phyloP scores from a whole-genome alignment of 1,140 invertebrate genomes.

The Diploscapter pachys region DNA sequence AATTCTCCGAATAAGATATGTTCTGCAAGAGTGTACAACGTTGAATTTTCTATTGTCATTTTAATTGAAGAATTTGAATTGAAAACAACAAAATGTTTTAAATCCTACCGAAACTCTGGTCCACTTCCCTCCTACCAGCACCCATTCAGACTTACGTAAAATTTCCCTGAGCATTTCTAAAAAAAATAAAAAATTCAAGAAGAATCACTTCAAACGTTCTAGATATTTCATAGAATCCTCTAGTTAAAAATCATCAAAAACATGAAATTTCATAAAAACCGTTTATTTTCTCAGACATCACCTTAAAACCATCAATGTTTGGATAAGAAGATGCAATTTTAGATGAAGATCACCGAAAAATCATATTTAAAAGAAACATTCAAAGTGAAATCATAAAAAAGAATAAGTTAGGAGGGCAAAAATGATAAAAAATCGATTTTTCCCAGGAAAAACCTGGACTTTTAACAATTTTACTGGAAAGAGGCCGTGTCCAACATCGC shows the following conservation, averaged over 20 bases:
- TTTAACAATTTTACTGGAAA: constrained; percentile 36
- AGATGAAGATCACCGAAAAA: background rate
- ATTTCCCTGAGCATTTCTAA: constrained; percentile 16
- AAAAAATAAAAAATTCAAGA: background rate
- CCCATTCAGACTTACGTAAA: constrained; percentile 14
- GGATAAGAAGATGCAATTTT: constrained; percentile 1
- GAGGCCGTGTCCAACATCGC: constrained; percentile 92
- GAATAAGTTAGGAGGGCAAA: constrained; percentile 4
- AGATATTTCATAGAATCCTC: background rate
- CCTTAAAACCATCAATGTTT: no score
- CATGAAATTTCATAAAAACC: background rate
- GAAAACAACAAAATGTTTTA: no score
- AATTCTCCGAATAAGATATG: no score
- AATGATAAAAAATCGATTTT: constrained; percentile 18
- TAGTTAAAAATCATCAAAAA: constrained; percentile 9
- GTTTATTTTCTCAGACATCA: background rate
- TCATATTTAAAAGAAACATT: background rate
- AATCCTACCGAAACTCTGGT: constrained; percentile 35
- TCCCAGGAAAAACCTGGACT: background rate
- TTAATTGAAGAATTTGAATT: no score
- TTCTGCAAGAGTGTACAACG: no score
- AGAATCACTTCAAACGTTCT: background rate
- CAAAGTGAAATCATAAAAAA: background rate
- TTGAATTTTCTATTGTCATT: no score
- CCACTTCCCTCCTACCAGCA: constrained; percentile 34